Evolutionary conservation across 2,113 vertebrate species (phyloP).

Genomic region (Oreochromis niloticus): DNA sequence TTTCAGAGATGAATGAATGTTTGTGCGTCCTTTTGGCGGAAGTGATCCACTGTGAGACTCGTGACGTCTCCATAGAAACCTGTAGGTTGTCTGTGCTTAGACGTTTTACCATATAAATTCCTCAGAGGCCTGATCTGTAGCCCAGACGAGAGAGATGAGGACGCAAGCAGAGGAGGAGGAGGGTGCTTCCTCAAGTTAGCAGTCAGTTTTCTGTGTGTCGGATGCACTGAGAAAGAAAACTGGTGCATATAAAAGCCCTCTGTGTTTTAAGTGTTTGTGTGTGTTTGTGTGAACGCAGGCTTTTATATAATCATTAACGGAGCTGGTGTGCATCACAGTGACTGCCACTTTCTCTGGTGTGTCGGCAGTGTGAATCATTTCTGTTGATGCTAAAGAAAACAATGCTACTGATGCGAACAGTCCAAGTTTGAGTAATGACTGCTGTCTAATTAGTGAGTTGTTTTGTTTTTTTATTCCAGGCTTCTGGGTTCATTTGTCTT

Average conservation of each 20-base stretch:
- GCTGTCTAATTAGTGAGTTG: neutral
- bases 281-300: neutral
- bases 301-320: neutral
- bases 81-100: constrained; percentile 32
- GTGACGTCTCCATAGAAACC: constrained; percentile 67
- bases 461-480: neutral
- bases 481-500: neutral
- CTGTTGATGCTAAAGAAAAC: constrained; percentile 15
- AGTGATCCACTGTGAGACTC: constrained; percentile 40
- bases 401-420: neutral
- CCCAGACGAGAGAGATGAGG: constrained; percentile 11
- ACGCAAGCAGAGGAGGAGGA: neutral
- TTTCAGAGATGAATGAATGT: constrained; percentile 29
- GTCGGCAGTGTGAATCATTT: constrained; percentile 37
- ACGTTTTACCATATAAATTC: constrained; percentile 37
- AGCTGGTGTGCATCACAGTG: neutral
- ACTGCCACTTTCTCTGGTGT: constrained; percentile 13
- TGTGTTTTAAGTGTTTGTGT: neutral
- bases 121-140: constrained; percentile 25
- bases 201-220: constrained; percentile 3
- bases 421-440: neutral
- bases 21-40: constrained; percentile 28
- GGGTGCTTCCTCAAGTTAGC: constrained; percentile 6
- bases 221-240: neutral
- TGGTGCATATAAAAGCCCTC: neutral